Evolutionary conservation across 2,797 vertebrate genomes (phyloP), one percentile per base, ranked within the genome.

Genomic region (Sternarchorhynchus goeldii): DNA sequence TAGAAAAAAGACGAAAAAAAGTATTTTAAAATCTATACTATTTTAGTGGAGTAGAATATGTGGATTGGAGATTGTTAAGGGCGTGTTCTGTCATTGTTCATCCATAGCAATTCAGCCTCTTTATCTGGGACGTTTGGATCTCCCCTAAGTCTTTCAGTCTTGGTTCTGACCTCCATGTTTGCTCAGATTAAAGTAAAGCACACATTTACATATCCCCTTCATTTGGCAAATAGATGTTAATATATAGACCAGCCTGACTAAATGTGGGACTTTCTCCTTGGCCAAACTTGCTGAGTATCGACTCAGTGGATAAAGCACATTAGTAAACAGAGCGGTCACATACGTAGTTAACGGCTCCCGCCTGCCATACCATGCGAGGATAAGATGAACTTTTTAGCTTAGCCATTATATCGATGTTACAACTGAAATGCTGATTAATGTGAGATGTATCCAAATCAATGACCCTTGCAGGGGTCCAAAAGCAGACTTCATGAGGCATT

Each of bases 21-120:
- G 67, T 78, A 85, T 88, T 88, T 86, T 85, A 86, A 90, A 93
- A 93, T 88, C 90, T 92, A 91, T 93, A 89, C 90, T 92, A 92
- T 92, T 93, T 93, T 93, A 94, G 92, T 90, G 91, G 90, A 83
- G 89, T 94, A 94, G 92, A 93, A 90, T 90, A 91, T 88, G 91
- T 92, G 91, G 88, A 90, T 86, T 92, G 90, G 90, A 87, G 84
- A 83, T 91, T 89, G 89, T 90, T 88, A 79, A 32, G 90, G 91
- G 93, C 91, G 91, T 89, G 90, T 91, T 93, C 88, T 88, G 89
- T 88, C 89, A 68, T 77, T 67, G 79, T 64, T 81, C 74, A 83
- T 77, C 53, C 39, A 70, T 70, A 56, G 39, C 32, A 45, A 34
- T 78, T 60, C 18, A 50, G 6, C 16, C 62, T 64, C 74, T 76